Base-by-base conservation (phyloP, 2,888 invertebrate genomes). In the Aproaerema taeniolella region DNA sequence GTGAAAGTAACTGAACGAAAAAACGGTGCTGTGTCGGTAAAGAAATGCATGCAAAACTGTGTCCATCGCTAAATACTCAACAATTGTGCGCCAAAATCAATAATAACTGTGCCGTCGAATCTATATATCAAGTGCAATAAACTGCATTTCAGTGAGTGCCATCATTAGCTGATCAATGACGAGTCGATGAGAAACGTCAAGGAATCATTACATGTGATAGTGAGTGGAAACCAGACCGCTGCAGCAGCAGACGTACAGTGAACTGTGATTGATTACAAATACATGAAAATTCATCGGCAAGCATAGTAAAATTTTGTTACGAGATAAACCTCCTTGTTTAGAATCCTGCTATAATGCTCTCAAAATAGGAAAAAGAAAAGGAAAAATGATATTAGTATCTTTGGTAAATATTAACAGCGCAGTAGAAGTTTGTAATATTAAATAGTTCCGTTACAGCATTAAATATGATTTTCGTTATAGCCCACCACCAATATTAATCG, bases 121-220 rank as follows among this genome's bases (percentile, higher is more conserved):
- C 77, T 79, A 81, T n/a, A n/a, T 74, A 78, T 68, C 79, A 76
- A 76, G 87, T 87, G 87, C 87, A 67, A 71, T 70, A 85, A 77
- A 75, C n/a, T 86, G 87, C 87, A 87, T 82, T 85, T 87, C 87
- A 87, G 87, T 87, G 87, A 87, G 86, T 87, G 87, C 79, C 83
- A 87, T 87, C 85, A 56, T 73, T 77, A 72, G 63, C 70, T 47
- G 58, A 55, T 47, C 50, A 58, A 61, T 61, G 62, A 62, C 71
- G 74, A 55, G 56, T 55, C 67, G 49, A 50, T 53, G 49, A 45
- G 59, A 67, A 67, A 62, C 75, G 67, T 62, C 70, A 71, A 75
- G 50, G 72, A 89, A 90, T 90, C 90, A 90, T 89, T 90, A 90
- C 90, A 90, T 90, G 90, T 90, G 90, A 89, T 89, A 88, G 90